A percentile compares a stretch with the other conserved stretches of the same genome.
These are phyloP conservation scores for Ostrea denselamellosa DNA, from an alignment of 1,140 invertebrate species.

Conservation along the genomic window DNA sequence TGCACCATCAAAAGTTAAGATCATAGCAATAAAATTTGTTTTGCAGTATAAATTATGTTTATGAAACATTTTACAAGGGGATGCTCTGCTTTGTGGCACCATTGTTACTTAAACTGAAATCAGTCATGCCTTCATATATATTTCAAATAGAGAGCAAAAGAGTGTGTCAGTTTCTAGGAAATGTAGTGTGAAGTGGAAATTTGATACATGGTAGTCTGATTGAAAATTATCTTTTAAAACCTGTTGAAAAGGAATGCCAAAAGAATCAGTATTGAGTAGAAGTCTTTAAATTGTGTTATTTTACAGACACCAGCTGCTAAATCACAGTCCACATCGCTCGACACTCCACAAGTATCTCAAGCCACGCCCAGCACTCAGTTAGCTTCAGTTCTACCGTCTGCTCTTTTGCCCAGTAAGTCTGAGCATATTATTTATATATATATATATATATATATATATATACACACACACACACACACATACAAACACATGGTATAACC, in stretches of 20 bases:
- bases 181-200: neutral
- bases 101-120: too few relatives aligned
- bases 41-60: too few relatives aligned
- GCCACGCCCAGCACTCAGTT: conserved; percentile 85
- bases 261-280: neutral
- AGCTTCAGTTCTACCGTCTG: conserved; percentile 47
- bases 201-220: neutral
- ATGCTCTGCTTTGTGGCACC: too few relatives aligned
- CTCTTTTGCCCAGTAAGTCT: conserved; percentile 57
- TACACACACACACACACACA: too few relatives aligned
- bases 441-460: too few relatives aligned
- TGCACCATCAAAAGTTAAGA: too few relatives aligned
- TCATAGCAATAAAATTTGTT: too few relatives aligned
- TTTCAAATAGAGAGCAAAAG: neutral
- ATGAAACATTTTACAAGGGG: too few relatives aligned
- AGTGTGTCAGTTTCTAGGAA: neutral
- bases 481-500: too few relatives aligned
- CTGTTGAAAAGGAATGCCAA: neutral
- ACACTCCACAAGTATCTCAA: conserved; percentile 88
- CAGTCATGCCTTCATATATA: neutral
- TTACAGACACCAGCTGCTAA: conserved; percentile 42
- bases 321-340: conserved; percentile 74
- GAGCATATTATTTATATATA: neutral
- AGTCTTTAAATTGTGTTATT: neutral
- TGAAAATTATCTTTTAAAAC: neutral